Evolutionary conservation across 2,888 invertebrate genomes (phyloP).

Genomic region (Caenorhabditis sp.): DNA sequence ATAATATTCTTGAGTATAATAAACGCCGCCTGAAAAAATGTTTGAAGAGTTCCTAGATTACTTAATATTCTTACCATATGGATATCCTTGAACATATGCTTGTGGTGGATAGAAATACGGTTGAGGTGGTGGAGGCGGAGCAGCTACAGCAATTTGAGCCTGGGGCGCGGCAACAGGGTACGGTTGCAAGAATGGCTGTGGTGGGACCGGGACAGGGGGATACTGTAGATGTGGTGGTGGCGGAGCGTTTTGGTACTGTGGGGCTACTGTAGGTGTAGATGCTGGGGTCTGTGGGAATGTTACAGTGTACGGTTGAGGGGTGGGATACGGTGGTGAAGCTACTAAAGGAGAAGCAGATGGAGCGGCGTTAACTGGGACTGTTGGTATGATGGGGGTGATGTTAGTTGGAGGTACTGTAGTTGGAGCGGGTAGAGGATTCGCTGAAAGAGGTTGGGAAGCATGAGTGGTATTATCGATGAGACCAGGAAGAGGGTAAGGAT

Average conservation of each 20-base stretch:
- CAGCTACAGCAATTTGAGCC: background rate
- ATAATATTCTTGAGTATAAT: conserved; percentile 28
- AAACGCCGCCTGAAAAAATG: conserved; percentile 22
- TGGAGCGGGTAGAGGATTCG: conserved; percentile 3
- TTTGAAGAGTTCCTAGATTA: conserved; percentile 18
- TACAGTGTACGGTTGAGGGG: conserved; percentile 4
- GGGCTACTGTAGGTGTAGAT: background rate
- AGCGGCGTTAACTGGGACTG: background rate
- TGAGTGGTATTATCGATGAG: conserved; percentile 25
- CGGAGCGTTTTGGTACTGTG: background rate
- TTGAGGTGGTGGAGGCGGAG: background rate
- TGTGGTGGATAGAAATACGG: background rate
- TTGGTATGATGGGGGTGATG: background rate
- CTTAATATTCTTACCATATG: conserved; percentile 21
- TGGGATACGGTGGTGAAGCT: background rate
- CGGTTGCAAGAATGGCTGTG: background rate
- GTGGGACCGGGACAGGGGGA: background rate
- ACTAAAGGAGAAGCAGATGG: background rate
- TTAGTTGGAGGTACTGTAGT: background rate
- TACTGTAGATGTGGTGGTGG: conserved; percentile 1
- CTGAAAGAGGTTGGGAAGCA: conserved; percentile 19
- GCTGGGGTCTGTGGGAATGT: conserved; percentile 6
- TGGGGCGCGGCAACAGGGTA: background rate
- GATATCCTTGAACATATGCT: conserved; percentile 9
- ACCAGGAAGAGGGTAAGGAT: conserved; percentile 34